phyloP scores from a whole-genome alignment of 2,888 invertebrate genomes.

The Cerastis leucographa region DNA sequence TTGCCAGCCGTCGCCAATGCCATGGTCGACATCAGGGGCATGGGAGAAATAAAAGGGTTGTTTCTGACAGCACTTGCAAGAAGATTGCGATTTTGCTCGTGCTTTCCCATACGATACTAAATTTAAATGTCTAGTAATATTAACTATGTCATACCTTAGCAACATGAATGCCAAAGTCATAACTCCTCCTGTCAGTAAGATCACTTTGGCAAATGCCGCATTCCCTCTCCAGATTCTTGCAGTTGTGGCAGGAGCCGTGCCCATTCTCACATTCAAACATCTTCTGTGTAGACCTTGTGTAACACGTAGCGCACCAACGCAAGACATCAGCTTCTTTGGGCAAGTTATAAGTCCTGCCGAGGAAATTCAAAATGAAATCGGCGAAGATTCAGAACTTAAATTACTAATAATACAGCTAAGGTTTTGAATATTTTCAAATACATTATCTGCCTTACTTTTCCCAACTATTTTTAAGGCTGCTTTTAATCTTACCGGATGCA shows the following conservation, averaged over 20 bases:
- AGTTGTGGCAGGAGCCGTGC: background rate
- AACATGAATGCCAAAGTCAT: background rate
- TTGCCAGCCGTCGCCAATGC: background rate
- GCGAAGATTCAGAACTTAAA: background rate
- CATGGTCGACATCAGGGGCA: background rate
- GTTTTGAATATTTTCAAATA: background rate
- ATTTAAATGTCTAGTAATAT: background rate
- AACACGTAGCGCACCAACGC: background rate
- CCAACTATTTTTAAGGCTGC: background rate
- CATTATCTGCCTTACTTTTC: background rate
- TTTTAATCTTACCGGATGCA: background rate
- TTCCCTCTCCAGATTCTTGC: background rate
- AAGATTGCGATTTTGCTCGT: background rate
- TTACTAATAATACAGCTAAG: background rate
- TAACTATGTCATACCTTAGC: slow-evolving; percentile 3
- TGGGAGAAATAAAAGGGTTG: background rate
- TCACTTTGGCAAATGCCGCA: background rate
- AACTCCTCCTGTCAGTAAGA: background rate
- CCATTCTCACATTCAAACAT: slow-evolving; percentile 5
- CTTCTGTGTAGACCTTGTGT: background rate
- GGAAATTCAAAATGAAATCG: background rate
- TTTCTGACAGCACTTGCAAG: background rate
- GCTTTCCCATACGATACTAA: no score
- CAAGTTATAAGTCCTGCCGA: background rate
- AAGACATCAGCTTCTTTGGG: background rate